Base-by-base conservation (phyloP, 2,113 vertebrate genomes). In the Spea bombifrons region DNA sequence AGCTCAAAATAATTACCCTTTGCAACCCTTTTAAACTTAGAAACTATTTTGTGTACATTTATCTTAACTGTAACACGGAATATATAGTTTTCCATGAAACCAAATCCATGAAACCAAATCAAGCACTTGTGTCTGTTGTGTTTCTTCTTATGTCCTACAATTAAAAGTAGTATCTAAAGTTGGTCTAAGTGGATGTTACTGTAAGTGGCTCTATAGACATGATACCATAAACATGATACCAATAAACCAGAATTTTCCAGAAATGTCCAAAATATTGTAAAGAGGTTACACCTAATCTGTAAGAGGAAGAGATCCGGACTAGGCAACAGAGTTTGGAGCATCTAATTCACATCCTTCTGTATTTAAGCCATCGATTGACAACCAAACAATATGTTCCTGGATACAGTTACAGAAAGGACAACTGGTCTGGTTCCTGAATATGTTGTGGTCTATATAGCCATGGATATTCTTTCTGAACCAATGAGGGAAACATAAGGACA, bases 271-370 rank as follows among this genome's bases (percentile, higher is more conserved):
- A 75, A 13, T 47, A 44, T 50, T 65, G 74, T 48, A 75, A 75
- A 49, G 57, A 67, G 74, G 68, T 64, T 46, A 78, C 68, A 78
- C 59, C 68, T 71, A 71, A n/a, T 64, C 67, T 71, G 17, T 7
- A 49, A 71, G 57, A 64, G 46, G 17, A 52, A 64, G 17, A 50
- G 48, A 68, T 9, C 53, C 17, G 30, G 5, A 48, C 4, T 3
- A 6, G 53, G 9, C 53, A 70, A 16, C 44, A 68, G 9, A 68
- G 5, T 68, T 47, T n/a, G 12, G 30, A 68, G 66, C 44, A 46
- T 68, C 45, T 66, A 8, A 43, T 10, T 16, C 10, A 16, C 46
- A 50, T 47, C 8, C 50, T 66, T 57, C 47, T 30, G n/a, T 52
- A 3, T 59, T 15, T 66, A 46, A 63, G 10, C 15, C 52, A 46